Conservation (phyloP, 2,797 vertebrate species). For the Centropyge bicolor region DNA sequence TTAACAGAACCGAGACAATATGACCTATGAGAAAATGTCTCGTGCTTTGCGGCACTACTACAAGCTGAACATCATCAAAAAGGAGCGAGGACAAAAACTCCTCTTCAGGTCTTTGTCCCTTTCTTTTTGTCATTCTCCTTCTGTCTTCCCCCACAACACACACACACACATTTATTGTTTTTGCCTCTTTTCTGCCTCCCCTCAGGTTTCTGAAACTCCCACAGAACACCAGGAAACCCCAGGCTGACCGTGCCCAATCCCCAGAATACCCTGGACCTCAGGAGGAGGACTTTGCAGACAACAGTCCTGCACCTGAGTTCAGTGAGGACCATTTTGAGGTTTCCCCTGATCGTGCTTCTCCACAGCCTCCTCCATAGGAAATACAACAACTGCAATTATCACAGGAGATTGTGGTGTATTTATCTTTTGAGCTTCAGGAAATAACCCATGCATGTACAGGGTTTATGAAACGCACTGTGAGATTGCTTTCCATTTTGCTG, state of each 20-base stretch:
- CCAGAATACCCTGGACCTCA: slow-evolving; percentile 71
- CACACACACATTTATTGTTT: slow-evolving; percentile 1
- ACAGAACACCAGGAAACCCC: slow-evolving; percentile 79
- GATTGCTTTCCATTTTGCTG: slow-evolving; percentile 21
- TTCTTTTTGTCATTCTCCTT: background rate
- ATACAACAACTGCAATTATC: background rate
- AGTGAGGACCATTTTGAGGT: slow-evolving; percentile 82
- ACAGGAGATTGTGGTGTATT: slow-evolving; percentile 14
- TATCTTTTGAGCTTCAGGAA: slow-evolving; percentile 36
- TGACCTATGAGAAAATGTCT: slow-evolving; percentile 98
- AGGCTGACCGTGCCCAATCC: slow-evolving; percentile 75
- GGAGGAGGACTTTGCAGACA: slow-evolving; percentile 52
- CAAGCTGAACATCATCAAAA: slow-evolving; percentile 96
- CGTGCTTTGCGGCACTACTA: slow-evolving; percentile 94
- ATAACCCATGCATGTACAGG: slow-evolving; percentile 8
- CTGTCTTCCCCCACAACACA: background rate
- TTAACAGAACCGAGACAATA: slow-evolving; percentile 90
- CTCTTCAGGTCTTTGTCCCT: slow-evolving; percentile 88
- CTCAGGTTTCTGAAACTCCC: slow-evolving; percentile 92
- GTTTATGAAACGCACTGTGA: slow-evolving; percentile 21
- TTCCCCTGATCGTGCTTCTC: slow-evolving; percentile 78
- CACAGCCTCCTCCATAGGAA: slow-evolving; percentile 55
- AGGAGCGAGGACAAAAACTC: slow-evolving; percentile 93
- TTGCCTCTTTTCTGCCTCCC: background rate
- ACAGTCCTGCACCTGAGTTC: slow-evolving; percentile 70